Evolutionary conservation across 2,113 vertebrate genomes (phyloP), one percentile per base, ranked within the genome.

Genomic region (Motacilla alba): DNA sequence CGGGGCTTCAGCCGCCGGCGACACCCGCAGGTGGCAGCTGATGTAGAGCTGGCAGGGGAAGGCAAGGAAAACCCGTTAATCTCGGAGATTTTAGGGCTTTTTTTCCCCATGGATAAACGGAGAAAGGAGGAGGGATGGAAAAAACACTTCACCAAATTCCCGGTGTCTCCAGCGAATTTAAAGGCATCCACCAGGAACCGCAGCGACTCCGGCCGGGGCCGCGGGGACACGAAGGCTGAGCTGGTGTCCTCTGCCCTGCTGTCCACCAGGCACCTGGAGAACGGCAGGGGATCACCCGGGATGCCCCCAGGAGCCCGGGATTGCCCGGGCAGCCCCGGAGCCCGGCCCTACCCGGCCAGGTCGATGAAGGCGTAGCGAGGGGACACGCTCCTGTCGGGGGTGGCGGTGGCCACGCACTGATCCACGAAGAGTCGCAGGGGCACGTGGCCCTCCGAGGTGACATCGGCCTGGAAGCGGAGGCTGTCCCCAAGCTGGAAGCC

Each of bases 251-350:
- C 83, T 1, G 44, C 53, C 37, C 83, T 67, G 62, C 83, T n/a
- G 5, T 86, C 83, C 83, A 86, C 26, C 62, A 86, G 62, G 27
- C 83, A 86, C 83, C 83, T 86, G 53, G 11, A 31, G 37, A 14
- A 44, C 14, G 31, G 27, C 31, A 10, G 2, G 72, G 31, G 59
- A 6, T 35, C 68, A 53, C 2, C 2, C 1, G 5, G 81, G 81
- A 18, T 9, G 4, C 35, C 6, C n/a, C 49, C 1, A 2, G 43
- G 12, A 39, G 0, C 1, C 9, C 0, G 3, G 60, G 35, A 7
- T 3, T 2, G 4, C 2, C 4, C 83, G 0, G 24, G 1, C 60
- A 13, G 60, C 52, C 70, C 83, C 70, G 3, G 58, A 11, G 37
- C 21, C 52, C 26, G 0, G 31, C 62, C 72, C 59, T 17, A 86